Conservation (phyloP, 2,797 vertebrate genomes). For the Hoplostethus atlanticus region DNA sequence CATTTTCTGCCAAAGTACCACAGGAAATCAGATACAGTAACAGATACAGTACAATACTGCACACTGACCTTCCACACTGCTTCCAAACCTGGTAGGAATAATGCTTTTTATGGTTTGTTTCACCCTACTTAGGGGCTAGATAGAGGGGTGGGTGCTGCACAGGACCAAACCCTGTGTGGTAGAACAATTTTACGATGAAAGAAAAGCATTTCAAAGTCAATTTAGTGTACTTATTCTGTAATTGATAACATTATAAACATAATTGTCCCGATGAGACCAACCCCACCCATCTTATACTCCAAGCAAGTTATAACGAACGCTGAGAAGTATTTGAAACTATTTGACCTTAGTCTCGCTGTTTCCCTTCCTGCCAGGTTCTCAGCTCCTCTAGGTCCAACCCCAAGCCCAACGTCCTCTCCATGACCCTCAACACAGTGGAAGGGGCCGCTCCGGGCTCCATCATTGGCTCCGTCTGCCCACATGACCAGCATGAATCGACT, state of each 20-base stretch:
- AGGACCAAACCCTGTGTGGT: background rate
- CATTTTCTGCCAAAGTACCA: slow-evolving; percentile 53
- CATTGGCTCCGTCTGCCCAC: slow-evolving; percentile 88
- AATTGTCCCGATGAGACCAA: slow-evolving; percentile 6
- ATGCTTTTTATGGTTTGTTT: slow-evolving; percentile 19
- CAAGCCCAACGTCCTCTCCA: slow-evolving; percentile 83
- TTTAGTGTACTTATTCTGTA: background rate
- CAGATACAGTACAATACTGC: slow-evolving; percentile 8
- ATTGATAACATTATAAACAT: background rate
- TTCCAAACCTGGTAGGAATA: slow-evolving; percentile 19
- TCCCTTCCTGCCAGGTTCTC: slow-evolving; percentile 83
- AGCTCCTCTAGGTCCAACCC: slow-evolving; percentile 80
- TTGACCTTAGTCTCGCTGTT: slow-evolving; percentile 10
- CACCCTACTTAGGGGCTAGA: background rate
- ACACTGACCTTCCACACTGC: slow-evolving; percentile 30
- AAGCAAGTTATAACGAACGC: background rate
- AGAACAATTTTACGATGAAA: background rate
- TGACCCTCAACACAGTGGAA: slow-evolving; percentile 90
- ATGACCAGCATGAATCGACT: slow-evolving; percentile 71
- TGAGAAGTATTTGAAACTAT: background rate
- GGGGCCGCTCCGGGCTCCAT: slow-evolving; percentile 91
- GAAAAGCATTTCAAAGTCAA: background rate
- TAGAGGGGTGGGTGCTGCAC: background rate
- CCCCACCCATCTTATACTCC: background rate
- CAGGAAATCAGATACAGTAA: slow-evolving; percentile 46